phyloP scores from a whole-genome alignment of 1,140 invertebrate species.

The Drosophila subpulchrella region DNA sequence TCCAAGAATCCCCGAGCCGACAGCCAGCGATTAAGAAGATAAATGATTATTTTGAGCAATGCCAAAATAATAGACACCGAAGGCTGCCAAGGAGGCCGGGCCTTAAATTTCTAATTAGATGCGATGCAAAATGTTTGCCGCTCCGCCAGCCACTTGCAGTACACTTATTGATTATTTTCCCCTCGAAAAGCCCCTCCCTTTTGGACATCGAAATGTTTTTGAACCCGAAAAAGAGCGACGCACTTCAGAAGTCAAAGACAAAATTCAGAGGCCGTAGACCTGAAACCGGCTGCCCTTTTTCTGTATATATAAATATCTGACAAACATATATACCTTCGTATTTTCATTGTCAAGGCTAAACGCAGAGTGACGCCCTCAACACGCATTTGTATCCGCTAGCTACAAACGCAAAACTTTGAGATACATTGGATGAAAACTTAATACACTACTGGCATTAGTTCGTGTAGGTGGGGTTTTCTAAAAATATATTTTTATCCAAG shows the following conservation, averaged over 20 bases:
- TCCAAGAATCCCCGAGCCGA: slow-evolving; percentile 20
- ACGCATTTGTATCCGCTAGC: slow-evolving; percentile 41
- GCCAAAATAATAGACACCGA: slow-evolving; percentile 51
- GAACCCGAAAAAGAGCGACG: slow-evolving; percentile 34
- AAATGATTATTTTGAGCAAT: slow-evolving; percentile 79
- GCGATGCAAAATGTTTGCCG: slow-evolving; percentile 20
- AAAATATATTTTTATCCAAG: too few relatives aligned
- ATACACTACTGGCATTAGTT: not conserved
- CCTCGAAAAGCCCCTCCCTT: not conserved
- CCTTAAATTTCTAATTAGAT: slow-evolving; percentile 72
- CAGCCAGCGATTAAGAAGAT: slow-evolving; percentile 72
- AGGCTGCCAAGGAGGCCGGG: slow-evolving; percentile 11
- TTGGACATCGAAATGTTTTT: slow-evolving; percentile 25
- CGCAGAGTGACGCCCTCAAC: slow-evolving; percentile 21
- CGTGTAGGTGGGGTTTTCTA: too few relatives aligned
- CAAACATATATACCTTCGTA: slow-evolving; percentile 7
- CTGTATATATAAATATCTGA: not conserved
- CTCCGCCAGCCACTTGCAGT: slow-evolving; percentile 21
- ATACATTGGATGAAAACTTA: not conserved
- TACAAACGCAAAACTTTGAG: slow-evolving; percentile 11
- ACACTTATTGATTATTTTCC: slow-evolving; percentile 54
- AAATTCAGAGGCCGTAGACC: slow-evolving; percentile 43
- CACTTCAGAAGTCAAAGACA: slow-evolving; percentile 15
- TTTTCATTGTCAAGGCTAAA: slow-evolving; percentile 68
- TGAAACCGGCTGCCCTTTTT: slow-evolving; percentile 46